phyloP scores from a whole-genome alignment of 2,113 vertebrate genomes.

The Ochotona princeps region DNA sequence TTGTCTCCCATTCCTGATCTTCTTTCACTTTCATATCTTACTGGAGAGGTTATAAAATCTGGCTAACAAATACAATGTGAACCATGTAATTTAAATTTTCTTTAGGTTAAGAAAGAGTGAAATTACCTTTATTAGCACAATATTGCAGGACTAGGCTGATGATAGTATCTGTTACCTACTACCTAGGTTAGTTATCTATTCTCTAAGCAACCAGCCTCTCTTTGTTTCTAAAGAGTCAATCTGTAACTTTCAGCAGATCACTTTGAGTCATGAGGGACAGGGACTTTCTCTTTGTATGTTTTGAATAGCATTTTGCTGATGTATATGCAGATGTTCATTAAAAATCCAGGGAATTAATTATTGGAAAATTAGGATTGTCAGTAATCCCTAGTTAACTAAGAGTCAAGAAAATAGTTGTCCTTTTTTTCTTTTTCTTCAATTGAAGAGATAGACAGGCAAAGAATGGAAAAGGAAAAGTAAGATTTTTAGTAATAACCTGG shows the following conservation, averaged over 20 bases:
- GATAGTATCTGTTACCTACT: background rate
- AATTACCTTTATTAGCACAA: background rate
- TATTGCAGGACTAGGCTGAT: background rate
- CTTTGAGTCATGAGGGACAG: background rate
- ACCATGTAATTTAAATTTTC: background rate
- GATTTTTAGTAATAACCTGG: background rate
- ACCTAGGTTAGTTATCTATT: background rate
- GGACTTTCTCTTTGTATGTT: background rate
- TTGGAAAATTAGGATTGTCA: constrained; percentile 25
- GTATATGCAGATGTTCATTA: constrained; percentile 21
- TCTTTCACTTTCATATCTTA: background rate
- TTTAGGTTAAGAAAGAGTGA: background rate
- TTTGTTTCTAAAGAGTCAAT: constrained; percentile 31
- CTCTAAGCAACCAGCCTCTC: background rate
- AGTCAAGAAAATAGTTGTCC: background rate
- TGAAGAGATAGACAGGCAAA: background rate
- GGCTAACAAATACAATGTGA: constrained; percentile 9
- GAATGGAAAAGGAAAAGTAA: background rate
- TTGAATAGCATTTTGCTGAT: background rate
- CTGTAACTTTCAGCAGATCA: background rate
- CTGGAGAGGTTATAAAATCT: background rate
- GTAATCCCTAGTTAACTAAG: background rate
- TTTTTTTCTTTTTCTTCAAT: background rate
- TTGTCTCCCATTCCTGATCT: background rate
- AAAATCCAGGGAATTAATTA: constrained; percentile 51